Base-by-base conservation (phyloP, 2,113 vertebrate species). In the Neofelis nebulosa region DNA sequence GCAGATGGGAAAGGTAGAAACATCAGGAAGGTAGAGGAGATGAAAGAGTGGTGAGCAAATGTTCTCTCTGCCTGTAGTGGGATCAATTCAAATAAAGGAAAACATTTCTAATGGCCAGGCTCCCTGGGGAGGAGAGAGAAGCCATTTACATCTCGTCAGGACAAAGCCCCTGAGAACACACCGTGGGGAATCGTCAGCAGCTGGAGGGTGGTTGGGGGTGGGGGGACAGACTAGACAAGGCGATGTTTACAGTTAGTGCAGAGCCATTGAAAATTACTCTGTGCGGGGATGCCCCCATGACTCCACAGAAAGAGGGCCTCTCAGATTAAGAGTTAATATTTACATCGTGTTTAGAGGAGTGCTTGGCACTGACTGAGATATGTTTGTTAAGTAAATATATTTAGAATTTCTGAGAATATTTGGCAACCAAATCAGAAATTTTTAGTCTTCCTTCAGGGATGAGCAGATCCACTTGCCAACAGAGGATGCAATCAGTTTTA, bases 61-160 rank as follows among this genome's bases (percentile, higher is more conserved):
- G 80, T 83, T 81, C 82, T 74, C 73, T 74, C 71, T 65, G 89
- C 63, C 91, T 45, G 31, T 52, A 83, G 93, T 55, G 57, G 79
- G 90, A 97, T 97, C 94, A 82, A 57, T 98, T 91, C 88, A 61
- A 81, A 76, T 16, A 86, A 93, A 95, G 87, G 81, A 91, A 95
- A 97, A 65, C 63, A 87, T 93, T 97, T 87, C 92, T 95, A 97
- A 89, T 93, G 85, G 82, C 48, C 86, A 89, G 55, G 18, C 61
- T 97, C 94, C 94, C 89, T 15, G 82, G 87, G 81, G 91, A 76
- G 10, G 36, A 29, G n/a, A 81, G 18, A 48, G 85, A 78, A 97
- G 65, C 73, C 93, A 81, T 92, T 93, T 93, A 74, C 91, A 94
- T 93, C 66, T 50, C 36, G 0, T 69, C 96, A 94, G 73, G 95